A percentile compares a stretch with the other conserved stretches of the same genome.
phyloP scores from a whole-genome alignment of 2,113 vertebrate species.

The Menidia beryllina region DNA sequence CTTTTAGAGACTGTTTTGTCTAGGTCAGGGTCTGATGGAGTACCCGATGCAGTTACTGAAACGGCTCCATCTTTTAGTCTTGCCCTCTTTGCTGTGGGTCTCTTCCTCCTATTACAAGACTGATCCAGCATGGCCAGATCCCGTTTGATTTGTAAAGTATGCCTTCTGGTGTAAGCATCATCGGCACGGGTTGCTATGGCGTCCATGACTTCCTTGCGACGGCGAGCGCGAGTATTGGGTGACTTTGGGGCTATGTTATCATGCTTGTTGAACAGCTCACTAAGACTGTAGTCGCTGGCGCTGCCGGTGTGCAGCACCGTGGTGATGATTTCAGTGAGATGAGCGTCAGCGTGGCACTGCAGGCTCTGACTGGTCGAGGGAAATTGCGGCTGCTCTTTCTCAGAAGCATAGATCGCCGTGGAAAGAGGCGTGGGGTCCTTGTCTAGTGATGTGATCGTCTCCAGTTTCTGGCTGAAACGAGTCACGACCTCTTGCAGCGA shows the following conservation, averaged over 20 bases:
- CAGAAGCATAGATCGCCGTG: slow-evolving; percentile 58
- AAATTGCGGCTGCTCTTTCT: slow-evolving; percentile 74
- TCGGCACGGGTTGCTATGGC: slow-evolving; percentile 84
- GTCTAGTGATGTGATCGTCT: slow-evolving; percentile 89
- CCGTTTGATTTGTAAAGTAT: slow-evolving; percentile 89
- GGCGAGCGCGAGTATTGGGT: slow-evolving; percentile 90
- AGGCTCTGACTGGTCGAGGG: slow-evolving; percentile 76
- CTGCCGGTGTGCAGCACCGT: slow-evolving; percentile 87
- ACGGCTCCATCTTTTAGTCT: slow-evolving; percentile 66
- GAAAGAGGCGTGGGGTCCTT: slow-evolving; percentile 73
- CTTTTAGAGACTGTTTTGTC: slow-evolving; percentile 36
- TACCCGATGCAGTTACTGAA: slow-evolving; percentile 40
- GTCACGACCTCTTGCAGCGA: slow-evolving; percentile 90
- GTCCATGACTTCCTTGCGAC: slow-evolving; percentile 86
- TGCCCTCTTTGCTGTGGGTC: slow-evolving; percentile 76
- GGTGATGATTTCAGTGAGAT: slow-evolving; percentile 91
- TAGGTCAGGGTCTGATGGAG: slow-evolving; percentile 50
- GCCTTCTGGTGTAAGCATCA: slow-evolving; percentile 84
- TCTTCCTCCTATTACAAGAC: slow-evolving; percentile 80
- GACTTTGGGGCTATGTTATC: slow-evolving; percentile 87
- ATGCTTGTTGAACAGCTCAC: slow-evolving; percentile 88
- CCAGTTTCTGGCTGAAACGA: slow-evolving; percentile 91
- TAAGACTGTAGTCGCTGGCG: slow-evolving; percentile 90
- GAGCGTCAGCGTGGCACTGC: slow-evolving; percentile 81
- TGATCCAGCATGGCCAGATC: slow-evolving; percentile 87